Evolutionary conservation across 2,113 vertebrate species (phyloP), one percentile per base, ranked within the genome.

Genomic region (Solea solea): DNA sequence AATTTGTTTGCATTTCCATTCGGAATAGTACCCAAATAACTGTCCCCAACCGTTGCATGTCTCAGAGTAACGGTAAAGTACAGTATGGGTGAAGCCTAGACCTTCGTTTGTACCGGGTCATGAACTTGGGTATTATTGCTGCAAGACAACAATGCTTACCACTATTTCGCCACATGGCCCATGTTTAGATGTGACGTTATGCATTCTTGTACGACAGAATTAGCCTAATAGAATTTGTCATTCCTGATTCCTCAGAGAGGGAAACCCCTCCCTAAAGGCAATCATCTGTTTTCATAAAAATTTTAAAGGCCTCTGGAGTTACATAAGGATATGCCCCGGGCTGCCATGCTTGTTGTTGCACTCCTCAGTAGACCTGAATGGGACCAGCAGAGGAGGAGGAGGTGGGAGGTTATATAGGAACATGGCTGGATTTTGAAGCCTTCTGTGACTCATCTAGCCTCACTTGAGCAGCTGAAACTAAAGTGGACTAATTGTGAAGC

Each of bases 271-370:
- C 40, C 46, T 7, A 64, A 66, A 58, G 59, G 58, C 65, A 58
- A 39, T 39, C 40, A n/a, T 58, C 45, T 69, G 27, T 83, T 74
- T 78, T 74, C 78, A 83, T 90, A 75, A 78, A 78, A 72, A 72
- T 69, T 78, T 82, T 62, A 86, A 84, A 82, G 60, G 59, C 42
- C 72, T 80, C 53, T 70, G 44, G 49, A 62, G 73, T 86, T 86
- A 41, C 57, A 68, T 78, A 72, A 81, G 76, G 52, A 80, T 67
- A 27, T 71, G 51, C 62, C 62, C 64, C 68, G 77, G 50, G 58
- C 80, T 71, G 80, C 68, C 52, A 63, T 64, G 82, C 68, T 76
- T 72, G 73, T 74, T 82, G 73, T 64, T 77, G 63, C 56, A 51
- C 64, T 80, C 79, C 34, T 69, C 82, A 72, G 71, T 68, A 83